These are phyloP conservation scores for Phaethon lepturus DNA, from an alignment of 2,113 vertebrate species.

Conservation along the genomic window DNA sequence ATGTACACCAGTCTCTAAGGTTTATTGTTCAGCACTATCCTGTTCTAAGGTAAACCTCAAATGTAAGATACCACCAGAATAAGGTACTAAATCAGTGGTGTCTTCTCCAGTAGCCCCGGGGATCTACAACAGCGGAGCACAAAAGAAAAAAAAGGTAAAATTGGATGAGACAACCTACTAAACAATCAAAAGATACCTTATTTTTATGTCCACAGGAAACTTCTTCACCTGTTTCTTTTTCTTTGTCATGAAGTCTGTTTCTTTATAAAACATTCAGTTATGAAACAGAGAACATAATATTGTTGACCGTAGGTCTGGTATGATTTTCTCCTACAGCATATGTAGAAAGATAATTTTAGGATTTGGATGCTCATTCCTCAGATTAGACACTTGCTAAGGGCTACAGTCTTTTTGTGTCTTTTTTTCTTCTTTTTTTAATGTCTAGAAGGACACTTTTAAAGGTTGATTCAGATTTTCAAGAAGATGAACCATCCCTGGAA, in stretches of 20 bases:
- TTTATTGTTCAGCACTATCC: background rate
- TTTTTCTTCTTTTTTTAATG: background rate
- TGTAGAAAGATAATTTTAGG: background rate
- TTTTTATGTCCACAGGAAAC: background rate
- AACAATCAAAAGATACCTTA: background rate
- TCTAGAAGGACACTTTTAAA: background rate
- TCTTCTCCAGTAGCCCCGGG: background rate
- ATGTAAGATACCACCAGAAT: background rate
- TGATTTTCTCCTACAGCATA: background rate
- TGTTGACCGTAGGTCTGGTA: background rate
- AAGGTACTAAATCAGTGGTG: background rate
- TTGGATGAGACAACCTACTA: background rate
- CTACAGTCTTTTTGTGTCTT: background rate
- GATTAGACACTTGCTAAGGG: background rate
- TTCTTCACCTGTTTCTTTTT: background rate
- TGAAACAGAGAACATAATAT: background rate
- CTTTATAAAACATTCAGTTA: background rate
- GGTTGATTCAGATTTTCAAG: background rate
- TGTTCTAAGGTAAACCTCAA: background rate
- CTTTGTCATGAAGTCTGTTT: background rate
- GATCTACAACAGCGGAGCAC: background rate
- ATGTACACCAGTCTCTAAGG: background rate
- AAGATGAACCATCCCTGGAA: accelerated
- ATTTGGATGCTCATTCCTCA: background rate
- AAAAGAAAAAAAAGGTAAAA: background rate